Evolutionary conservation across 2,888 invertebrate species (phyloP).

Genomic region (Stegophylla sp.): DNA sequence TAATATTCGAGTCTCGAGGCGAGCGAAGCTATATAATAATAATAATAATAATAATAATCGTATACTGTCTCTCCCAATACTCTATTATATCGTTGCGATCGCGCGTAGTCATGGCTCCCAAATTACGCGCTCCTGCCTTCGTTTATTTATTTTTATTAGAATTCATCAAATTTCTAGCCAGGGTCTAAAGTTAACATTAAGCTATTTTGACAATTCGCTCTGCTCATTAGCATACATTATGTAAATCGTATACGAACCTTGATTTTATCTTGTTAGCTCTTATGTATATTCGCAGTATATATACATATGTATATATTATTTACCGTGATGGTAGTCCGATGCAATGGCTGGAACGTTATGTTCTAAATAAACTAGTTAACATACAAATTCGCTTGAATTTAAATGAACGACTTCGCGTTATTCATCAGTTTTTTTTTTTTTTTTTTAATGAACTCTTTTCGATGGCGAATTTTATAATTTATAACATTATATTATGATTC

Average conservation of each 20-base stretch:
- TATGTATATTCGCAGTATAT: conserved; percentile 17
- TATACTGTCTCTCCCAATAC: too few relatives aligned
- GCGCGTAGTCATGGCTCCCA: too few relatives aligned
- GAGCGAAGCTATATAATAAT: too few relatives aligned
- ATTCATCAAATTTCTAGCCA: too few relatives aligned
- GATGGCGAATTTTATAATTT: neutral
- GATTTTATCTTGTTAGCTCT: conserved; percentile 26
- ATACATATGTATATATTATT: too few relatives aligned
- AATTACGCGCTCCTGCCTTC: too few relatives aligned
- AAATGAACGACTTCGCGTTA: conserved; percentile 11
- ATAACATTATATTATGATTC: neutral
- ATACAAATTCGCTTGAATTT: conserved; percentile 20
- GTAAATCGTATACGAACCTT: neutral
- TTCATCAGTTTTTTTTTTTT: conserved; percentile 28
- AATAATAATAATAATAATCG: too few relatives aligned
- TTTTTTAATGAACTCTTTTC: conserved; percentile 20
- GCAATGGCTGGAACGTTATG: conserved; percentile 16
- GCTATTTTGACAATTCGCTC: conserved; percentile 22
- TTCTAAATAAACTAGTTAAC: conserved; percentile 32
- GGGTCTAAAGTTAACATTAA: conserved; percentile 14
- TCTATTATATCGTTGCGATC: too few relatives aligned
- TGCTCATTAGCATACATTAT: conserved; percentile 41
- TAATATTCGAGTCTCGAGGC: too few relatives aligned
- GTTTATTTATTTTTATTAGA: too few relatives aligned
- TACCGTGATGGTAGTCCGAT: too few relatives aligned